Conservation (phyloP, 2,113 vertebrate genomes). For the Laticauda laticaudata region DNA sequence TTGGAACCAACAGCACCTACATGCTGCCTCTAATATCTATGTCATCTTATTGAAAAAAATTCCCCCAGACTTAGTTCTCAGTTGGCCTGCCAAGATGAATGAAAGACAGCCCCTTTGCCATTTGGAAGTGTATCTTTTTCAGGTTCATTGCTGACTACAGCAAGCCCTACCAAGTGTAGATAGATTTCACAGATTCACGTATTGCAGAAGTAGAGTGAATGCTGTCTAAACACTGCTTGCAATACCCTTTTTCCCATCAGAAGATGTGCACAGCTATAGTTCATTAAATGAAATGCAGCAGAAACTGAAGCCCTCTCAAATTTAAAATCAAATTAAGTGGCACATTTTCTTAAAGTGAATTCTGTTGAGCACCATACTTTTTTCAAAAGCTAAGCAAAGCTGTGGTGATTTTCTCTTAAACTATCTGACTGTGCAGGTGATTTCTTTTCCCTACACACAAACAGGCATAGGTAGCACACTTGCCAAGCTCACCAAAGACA, state of each 20-base stretch:
- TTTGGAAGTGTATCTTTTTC: conserved; percentile 58
- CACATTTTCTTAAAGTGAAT: conserved; percentile 40
- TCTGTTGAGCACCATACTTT: conserved; percentile 37
- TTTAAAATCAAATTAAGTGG: conserved; percentile 55
- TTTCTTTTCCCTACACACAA: not conserved
- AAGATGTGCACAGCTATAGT: not conserved
- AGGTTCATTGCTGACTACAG: conserved; percentile 56
- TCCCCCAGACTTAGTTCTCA: conserved; percentile 25
- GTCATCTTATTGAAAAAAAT: conserved; percentile 68
- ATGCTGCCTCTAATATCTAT: conserved; percentile 72
- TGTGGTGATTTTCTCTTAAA: conserved; percentile 33
- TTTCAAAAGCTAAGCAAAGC: conserved; percentile 29
- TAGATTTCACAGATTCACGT: conserved; percentile 51
- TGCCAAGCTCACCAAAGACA: not conserved
- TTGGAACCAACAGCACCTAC: conserved; percentile 78
- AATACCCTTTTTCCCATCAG: conserved; percentile 49
- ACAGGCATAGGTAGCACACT: not conserved
- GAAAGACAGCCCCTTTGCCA: conserved; percentile 60
- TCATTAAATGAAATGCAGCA: conserved; percentile 43
- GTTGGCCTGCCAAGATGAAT: conserved; percentile 56
- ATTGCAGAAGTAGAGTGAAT: conserved; percentile 32
- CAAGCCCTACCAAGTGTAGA: conserved; percentile 51
- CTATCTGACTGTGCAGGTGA: not conserved
- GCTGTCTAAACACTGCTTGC: conserved; percentile 39
- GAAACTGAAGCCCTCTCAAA: conserved; percentile 38